Percentiles rank a stretch among this genome's conserved stretches.
Evolutionary conservation across 2,797 vertebrate species (phyloP).

Genomic region (Perdix hodgsoniae): DNA sequence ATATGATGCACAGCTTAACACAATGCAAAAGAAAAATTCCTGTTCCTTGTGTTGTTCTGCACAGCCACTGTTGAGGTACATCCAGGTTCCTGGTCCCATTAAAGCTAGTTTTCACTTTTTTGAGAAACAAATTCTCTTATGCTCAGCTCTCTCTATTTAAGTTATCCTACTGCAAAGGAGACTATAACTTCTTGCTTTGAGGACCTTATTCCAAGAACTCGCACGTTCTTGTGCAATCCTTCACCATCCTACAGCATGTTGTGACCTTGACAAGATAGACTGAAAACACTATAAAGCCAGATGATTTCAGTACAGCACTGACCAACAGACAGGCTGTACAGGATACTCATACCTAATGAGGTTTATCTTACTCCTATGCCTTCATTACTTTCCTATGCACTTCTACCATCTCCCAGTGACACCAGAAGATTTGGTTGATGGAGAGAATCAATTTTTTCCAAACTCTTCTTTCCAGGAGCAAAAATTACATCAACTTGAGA

Average conservation of each 20-base stretch:
- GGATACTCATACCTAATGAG: not conserved
- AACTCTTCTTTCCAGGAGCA: not conserved
- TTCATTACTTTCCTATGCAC: not conserved
- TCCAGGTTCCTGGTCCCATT: not conserved
- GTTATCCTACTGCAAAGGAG: not conserved
- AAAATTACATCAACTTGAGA: not conserved
- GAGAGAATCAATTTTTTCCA: not conserved
- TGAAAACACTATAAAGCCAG: not conserved
- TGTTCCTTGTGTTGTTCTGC: not conserved
- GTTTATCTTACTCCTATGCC: not conserved
- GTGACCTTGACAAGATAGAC: not conserved
- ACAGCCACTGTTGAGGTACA: not conserved
- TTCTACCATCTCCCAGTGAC: not conserved
- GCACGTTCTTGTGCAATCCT: not conserved
- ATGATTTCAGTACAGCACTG: too few relatives aligned
- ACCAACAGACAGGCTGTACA: not conserved
- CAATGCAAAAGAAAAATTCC: not conserved
- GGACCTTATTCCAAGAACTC: not conserved
- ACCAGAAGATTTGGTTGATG: not conserved
- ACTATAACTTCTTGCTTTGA: not conserved
- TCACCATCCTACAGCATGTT: not conserved
- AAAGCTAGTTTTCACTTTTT: not conserved
- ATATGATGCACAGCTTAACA: not conserved
- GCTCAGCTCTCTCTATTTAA: not conserved
- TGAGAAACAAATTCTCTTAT: not conserved